Evolutionary conservation across 2,888 invertebrate genomes (phyloP), one percentile per base, ranked within the genome.

Genomic region (Agrochola litura): DNA sequence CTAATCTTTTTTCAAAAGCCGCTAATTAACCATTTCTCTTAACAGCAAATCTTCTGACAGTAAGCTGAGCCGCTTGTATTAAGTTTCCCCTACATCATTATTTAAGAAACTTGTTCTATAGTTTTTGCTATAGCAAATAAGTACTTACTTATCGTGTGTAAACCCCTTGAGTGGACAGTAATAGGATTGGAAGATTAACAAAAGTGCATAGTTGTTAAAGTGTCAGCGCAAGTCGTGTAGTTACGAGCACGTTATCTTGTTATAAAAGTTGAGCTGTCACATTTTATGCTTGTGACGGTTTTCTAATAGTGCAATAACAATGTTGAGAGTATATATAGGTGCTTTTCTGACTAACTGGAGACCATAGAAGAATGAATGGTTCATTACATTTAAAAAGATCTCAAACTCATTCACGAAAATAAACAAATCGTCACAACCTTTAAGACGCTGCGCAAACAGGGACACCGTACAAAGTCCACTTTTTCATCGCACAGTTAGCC

Each of bases 131-230:
- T 9, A 25, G 52, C 2, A 60, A 66, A 60, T 65, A 65, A 60
- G n/a, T 30, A 30, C 30, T 30, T 25, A 65, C 2, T 30, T 10
- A 43, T 65, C 54, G 22, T 37, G 30, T 77, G 52, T 66, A 60
- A 82, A 71, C 37, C 63, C 65, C 70, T 69, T 49, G 60, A 60
- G n/a, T 56, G 16, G 49, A 30, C 63, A 71, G 46, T 86, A 86
- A 86, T 75, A 71, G 86, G 84, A 86, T 86, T 71, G 61, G 19
- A 60, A 66, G 86, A 85, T 83, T 83, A 88, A 67, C 76, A 79
- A 77, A 76, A 80, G 76, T 75, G 81, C 81, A 76, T 64, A 60
- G 66, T 81, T 64, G 68, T 73, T 41, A 52, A 68, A 67, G 63
- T 83, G 78, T 67, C 25, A n/a, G 6, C 25, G 16, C 49, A 68